These are phyloP conservation scores for Noctua janthina DNA, from an alignment of 2,888 invertebrate species.

Conservation along the genomic window DNA sequence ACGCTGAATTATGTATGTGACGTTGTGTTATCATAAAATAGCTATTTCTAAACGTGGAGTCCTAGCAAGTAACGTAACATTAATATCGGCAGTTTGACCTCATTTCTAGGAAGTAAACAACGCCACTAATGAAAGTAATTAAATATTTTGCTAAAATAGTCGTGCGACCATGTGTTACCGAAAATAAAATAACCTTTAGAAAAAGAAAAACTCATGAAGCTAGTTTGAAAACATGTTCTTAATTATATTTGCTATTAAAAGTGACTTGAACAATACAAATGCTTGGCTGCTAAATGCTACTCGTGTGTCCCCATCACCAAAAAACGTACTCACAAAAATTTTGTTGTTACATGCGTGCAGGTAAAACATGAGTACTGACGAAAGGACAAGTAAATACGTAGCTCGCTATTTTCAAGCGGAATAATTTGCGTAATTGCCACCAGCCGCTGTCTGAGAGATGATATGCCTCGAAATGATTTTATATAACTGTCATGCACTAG, in stretches of 20 bases:
- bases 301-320: background rate
- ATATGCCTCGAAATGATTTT: conserved; percentile 22
- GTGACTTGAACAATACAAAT: background rate
- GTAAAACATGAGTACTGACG: conserved; percentile 2
- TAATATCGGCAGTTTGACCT: background rate
- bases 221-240: background rate
- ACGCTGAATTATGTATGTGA: conserved; percentile 4
- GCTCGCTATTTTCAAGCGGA: conserved; percentile 61
- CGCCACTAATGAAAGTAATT: background rate
- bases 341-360: conserved; percentile 3
- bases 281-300: background rate
- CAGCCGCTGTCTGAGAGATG: conserved; percentile 14
- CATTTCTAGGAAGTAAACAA: background rate
- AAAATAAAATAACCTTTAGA: background rate
- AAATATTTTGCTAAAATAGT: background rate
- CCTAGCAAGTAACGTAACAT: background rate
- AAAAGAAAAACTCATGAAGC: background rate
- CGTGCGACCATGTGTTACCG: background rate
- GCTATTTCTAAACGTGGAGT: background rate
- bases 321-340: background rate
- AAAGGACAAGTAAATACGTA: conserved; percentile 27
- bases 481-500: conserved; percentile 42
- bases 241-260: background rate
- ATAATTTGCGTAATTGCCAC: conserved; percentile 70
- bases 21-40: background rate